Evolutionary conservation across 2,888 invertebrate species (phyloP).

Genomic region (Sialis lutaria): DNA sequence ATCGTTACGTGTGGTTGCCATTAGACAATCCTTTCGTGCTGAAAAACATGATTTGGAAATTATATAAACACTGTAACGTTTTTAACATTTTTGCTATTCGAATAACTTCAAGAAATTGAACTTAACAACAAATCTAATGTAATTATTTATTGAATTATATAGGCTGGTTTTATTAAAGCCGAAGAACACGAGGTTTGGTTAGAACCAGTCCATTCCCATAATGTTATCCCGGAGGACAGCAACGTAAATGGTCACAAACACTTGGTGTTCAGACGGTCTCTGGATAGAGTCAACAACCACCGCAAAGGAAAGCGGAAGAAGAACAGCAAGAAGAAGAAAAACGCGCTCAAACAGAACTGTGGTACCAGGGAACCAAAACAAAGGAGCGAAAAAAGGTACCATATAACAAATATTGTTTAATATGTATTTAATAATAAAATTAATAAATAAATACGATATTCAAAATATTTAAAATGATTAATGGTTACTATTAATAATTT

Average conservation of each 20-base stretch:
- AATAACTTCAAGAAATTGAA: too few relatives aligned
- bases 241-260: constrained; percentile 39
- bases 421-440: too few relatives aligned
- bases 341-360: constrained; percentile 30
- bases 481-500: neutral
- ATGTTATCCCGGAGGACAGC: constrained; percentile 12
- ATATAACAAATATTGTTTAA: neutral
- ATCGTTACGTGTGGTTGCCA: too few relatives aligned
- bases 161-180: constrained; percentile 52
- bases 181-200: constrained; percentile 51
- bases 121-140: too few relatives aligned
- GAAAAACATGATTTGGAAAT: too few relatives aligned
- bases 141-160: constrained; percentile 12
- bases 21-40: too few relatives aligned
- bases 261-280: constrained; percentile 48
- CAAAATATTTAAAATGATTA: too few relatives aligned
- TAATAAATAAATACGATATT: too few relatives aligned
- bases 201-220: constrained; percentile 44
- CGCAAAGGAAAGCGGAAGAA: constrained; percentile 23
- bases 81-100: too few relatives aligned
- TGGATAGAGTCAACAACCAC: constrained; percentile 27
- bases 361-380: constrained; percentile 35
- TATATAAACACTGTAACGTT: too few relatives aligned
- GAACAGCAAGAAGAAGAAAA: constrained; percentile 30
- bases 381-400: constrained; percentile 28